Conservation (phyloP, 2,797 vertebrate species). For the Alectoris magna region DNA sequence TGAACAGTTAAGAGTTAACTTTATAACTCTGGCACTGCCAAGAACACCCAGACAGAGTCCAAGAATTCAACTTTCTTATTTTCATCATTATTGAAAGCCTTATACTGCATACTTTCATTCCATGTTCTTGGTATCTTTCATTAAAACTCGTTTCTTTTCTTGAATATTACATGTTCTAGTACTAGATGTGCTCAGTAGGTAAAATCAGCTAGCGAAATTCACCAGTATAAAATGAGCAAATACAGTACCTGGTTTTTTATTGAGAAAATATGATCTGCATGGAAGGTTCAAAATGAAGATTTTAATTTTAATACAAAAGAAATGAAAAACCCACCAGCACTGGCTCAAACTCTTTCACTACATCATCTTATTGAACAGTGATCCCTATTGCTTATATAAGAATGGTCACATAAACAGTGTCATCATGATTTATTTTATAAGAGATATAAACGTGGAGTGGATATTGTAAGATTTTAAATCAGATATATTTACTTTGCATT, state of each 20-base stretch:
- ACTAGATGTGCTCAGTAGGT: not conserved
- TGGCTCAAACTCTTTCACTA: not conserved
- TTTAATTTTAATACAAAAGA: not conserved
- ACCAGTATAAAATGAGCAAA: not conserved
- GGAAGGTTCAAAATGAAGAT: not conserved
- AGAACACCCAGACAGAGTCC: not conserved
- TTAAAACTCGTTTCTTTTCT: not conserved
- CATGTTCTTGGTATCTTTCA: not conserved
- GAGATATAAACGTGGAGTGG: not conserved
- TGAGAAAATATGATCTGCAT: not conserved
- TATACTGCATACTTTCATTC: not conserved
- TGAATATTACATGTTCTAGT: not conserved
- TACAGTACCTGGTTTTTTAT: not conserved
- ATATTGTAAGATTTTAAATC: not conserved
- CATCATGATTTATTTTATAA: slow-evolving; percentile 13
- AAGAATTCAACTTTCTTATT: not conserved
- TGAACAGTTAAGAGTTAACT: not conserved
- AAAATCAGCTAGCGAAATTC: not conserved
- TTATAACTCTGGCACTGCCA: not conserved
- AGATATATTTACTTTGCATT: not conserved
- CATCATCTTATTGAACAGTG: not conserved
- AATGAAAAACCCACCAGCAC: not conserved
- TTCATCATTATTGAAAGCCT: not conserved
- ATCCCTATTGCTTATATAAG: not conserved
- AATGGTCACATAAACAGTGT: slow-evolving; percentile 19